Percentiles rank a stretch among this genome's conserved stretches.
Evolutionary conservation across 1,140 invertebrate genomes (phyloP).

Genomic region (Aleiodes sp.): DNA sequence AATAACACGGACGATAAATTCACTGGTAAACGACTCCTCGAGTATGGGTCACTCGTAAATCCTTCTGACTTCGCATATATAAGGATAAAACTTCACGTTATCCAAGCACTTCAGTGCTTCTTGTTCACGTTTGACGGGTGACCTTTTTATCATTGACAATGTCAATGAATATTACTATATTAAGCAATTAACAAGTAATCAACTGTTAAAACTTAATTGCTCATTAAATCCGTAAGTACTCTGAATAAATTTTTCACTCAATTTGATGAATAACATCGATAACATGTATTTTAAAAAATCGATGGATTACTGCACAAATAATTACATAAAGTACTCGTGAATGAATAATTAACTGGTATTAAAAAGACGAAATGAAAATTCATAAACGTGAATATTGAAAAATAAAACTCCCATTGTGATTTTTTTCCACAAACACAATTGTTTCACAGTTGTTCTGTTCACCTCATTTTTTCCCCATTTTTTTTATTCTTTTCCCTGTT

Average conservation of each 20-base stretch:
- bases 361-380: neutral
- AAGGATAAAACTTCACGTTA: neutral
- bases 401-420: neutral
- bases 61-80: neutral
- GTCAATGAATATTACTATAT: no score
- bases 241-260: no score
- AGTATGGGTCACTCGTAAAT: slow-evolving; percentile 30
- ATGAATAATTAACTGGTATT: neutral
- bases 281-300: neutral
- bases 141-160: neutral
- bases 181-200: no score
- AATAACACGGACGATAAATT: slow-evolving; percentile 36
- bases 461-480: neutral
- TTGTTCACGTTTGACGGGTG: neutral
- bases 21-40: slow-evolving; percentile 26
- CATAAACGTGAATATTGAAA: neutral
- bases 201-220: no score
- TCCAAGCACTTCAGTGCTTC: neutral
- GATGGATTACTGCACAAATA: neutral
- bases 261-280: neutral
- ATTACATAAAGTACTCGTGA: neutral
- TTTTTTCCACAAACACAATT: neutral
- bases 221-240: no score
- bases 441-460: neutral
- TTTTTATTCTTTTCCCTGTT: neutral